Percentiles rank a stretch among this genome's conserved stretches.
Conservation (phyloP, 35 echinoderm and acorn worm species). For the Eucidaris tribuloides region DNA sequence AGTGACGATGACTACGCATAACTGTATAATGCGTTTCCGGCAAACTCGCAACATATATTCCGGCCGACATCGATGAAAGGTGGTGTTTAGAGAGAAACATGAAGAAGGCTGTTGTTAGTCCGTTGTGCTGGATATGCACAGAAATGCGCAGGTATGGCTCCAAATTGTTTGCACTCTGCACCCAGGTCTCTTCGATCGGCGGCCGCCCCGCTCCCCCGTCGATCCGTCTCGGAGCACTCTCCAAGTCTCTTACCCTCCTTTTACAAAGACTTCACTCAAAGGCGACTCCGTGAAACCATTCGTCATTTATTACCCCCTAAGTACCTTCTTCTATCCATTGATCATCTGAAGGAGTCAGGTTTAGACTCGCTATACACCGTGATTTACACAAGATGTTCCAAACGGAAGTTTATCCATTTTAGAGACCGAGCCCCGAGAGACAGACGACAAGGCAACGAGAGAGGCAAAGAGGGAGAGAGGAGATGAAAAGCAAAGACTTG, state of each 20-base stretch:
- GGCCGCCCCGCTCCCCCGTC: too few relatives aligned
- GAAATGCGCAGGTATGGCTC: too few relatives aligned
- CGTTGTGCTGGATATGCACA: too few relatives aligned
- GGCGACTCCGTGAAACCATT: conserved; percentile 2
- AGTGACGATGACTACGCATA: too few relatives aligned
- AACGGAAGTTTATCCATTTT: conserved; percentile 8
- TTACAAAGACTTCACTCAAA: too few relatives aligned
- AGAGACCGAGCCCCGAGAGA: not conserved
- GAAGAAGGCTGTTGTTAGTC: too few relatives aligned
- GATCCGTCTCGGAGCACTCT: too few relatives aligned
- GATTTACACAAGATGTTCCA: not conserved
- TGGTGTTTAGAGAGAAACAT: too few relatives aligned
- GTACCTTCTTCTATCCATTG: conserved; percentile 1
- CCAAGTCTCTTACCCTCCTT: too few relatives aligned
- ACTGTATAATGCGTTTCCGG: not conserved
- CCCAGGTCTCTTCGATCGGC: too few relatives aligned
- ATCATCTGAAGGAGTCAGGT: not conserved
- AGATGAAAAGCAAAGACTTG: not conserved
- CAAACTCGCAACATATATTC: not conserved
- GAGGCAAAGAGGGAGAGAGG: not conserved
- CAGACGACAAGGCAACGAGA: not conserved
- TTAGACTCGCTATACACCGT: not conserved
- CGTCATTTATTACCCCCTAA: conserved; percentile 29
- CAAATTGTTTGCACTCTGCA: not conserved
- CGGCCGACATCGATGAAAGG: not conserved